These are phyloP conservation scores for Brachypodius melanocephalos DNA, from an alignment of 2,113 vertebrate species.

Conservation along the genomic window DNA sequence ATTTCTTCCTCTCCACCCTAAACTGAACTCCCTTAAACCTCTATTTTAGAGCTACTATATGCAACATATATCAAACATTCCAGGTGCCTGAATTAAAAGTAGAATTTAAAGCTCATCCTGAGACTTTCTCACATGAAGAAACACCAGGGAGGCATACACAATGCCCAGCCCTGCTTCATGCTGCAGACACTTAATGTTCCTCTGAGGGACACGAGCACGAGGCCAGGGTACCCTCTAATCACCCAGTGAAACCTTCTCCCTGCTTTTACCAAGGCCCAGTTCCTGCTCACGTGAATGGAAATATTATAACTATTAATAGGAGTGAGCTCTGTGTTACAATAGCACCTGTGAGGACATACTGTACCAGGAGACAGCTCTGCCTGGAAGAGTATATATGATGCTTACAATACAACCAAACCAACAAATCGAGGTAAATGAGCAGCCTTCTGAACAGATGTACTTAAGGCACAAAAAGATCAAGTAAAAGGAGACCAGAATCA, in stretches of 20 bases:
- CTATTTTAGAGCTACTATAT: neutral
- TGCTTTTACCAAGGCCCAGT: neutral
- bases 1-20: neutral
- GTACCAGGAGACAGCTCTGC: neutral
- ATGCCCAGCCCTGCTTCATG: neutral
- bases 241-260: neutral
- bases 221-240: neutral
- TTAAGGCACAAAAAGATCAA: neutral
- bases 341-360: neutral
- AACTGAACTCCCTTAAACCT: neutral
- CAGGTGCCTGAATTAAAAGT: neutral
- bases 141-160: neutral
- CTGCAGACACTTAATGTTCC: neutral
- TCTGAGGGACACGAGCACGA: fast-evolving
- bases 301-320: neutral
- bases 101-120: neutral
- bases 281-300: neutral
- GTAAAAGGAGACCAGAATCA: neutral
- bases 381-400: neutral
- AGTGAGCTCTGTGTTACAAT: neutral
- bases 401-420: neutral
- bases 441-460: neutral
- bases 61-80: neutral
- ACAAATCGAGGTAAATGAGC: neutral
- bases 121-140: neutral